These are phyloP conservation scores for Streptopelia turtur DNA, from an alignment of 2,797 vertebrate genomes.

Conservation along the genomic window DNA sequence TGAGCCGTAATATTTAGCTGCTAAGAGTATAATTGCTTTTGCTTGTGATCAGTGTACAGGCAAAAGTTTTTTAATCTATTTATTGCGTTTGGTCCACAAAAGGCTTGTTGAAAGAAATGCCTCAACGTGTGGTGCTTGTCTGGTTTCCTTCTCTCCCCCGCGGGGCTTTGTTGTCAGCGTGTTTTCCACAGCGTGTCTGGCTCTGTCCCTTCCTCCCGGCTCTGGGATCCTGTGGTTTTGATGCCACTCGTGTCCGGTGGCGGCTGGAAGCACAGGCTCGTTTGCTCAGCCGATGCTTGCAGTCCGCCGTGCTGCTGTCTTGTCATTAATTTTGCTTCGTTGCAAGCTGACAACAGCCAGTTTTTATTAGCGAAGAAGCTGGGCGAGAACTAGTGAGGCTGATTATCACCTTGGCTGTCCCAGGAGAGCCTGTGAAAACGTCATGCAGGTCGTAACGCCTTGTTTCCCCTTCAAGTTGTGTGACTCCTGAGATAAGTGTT, in stretches of 20 bases:
- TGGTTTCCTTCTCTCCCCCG: background rate
- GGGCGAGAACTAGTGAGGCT: background rate
- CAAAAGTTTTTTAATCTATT: background rate
- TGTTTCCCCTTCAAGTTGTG: background rate
- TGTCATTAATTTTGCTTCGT: background rate
- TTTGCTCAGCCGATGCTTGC: background rate
- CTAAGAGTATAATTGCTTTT: background rate
- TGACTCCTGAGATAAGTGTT: background rate
- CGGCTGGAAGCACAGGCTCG: background rate
- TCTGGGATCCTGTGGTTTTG: background rate
- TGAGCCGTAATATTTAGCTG: background rate
- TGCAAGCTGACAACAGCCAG: background rate
- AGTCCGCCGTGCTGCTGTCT: background rate
- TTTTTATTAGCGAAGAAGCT: background rate
- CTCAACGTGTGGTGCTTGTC: background rate
- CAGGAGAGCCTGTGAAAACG: background rate
- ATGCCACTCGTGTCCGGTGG: rapidly evolving
- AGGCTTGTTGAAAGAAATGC: background rate
- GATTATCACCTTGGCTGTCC: background rate
- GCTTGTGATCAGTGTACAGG: background rate
- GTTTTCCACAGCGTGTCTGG: background rate
- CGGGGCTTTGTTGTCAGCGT: rapidly evolving
- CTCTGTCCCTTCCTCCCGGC: background rate
- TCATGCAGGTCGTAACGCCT: background rate
- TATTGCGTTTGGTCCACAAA: background rate